Conservation (phyloP, 2,113 vertebrate genomes). For the Lates calcarifer region DNA sequence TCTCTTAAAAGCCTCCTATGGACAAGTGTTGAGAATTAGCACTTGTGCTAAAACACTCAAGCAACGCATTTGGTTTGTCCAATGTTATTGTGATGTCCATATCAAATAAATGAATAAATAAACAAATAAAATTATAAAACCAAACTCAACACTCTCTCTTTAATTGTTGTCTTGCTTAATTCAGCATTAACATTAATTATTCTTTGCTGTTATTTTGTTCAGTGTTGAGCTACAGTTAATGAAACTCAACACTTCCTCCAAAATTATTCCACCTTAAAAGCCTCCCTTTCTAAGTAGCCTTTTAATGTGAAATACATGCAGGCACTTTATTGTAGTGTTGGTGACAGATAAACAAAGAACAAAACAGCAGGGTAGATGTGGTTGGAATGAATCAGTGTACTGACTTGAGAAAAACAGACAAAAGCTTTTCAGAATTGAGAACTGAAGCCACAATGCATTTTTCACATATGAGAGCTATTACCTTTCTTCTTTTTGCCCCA, state of each 20-base stretch:
- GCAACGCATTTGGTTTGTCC: too few species aligned
- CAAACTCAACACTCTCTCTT: too few species aligned
- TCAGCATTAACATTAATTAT: background rate
- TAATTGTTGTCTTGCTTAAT: background rate
- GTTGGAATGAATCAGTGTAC: background rate
- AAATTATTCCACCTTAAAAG: slow-evolving; percentile 4
- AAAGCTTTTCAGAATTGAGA: background rate
- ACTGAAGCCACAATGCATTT: background rate
- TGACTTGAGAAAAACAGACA: background rate
- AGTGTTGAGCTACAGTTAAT: background rate
- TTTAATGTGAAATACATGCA: background rate
- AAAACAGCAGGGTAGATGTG: background rate
- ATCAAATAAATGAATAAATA: too few species aligned
- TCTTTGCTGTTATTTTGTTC: background rate
- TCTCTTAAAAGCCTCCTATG: too few species aligned
- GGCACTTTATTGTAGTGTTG: background rate
- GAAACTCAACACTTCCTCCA: background rate
- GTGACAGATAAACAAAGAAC: background rate
- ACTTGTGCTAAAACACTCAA: too few species aligned
- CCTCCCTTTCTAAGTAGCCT: background rate
- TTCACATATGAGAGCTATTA: background rate
- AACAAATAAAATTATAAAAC: too few species aligned
- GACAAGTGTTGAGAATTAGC: too few species aligned
- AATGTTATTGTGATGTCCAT: too few species aligned
- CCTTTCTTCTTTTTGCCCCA: background rate